Percentiles rank a stretch among this genome's conserved stretches.
phyloP scores from a whole-genome alignment of 1,140 invertebrate species.

The Drosophila parvula region DNA sequence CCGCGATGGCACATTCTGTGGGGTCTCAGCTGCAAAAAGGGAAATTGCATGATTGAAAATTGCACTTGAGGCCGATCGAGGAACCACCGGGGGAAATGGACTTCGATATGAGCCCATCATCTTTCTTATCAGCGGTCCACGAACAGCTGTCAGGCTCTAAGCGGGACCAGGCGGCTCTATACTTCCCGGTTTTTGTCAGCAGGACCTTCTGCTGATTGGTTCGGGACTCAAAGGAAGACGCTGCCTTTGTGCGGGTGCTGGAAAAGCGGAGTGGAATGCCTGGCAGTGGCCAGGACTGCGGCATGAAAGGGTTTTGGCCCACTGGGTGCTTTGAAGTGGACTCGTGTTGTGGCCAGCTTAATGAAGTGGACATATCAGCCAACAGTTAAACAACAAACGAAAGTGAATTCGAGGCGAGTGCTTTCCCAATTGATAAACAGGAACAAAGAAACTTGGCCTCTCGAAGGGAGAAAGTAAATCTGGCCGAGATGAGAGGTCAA shows the following conservation, averaged over 20 bases:
- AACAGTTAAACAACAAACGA: constrained; percentile 26
- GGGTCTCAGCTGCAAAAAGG: constrained; percentile 63
- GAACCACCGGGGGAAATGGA: not conserved
- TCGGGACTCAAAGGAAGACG: constrained; percentile 10
- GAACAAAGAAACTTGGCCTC: constrained; percentile 15
- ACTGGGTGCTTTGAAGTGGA: constrained; percentile 59
- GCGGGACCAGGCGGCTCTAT: constrained; percentile 1
- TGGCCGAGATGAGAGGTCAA: constrained; percentile 36
- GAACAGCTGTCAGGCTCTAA: constrained; percentile 11
- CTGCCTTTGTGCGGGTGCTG: constrained; percentile 36
- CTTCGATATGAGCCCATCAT: constrained; percentile 8
- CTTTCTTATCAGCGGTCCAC: constrained; percentile 16
- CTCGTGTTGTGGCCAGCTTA: constrained; percentile 60
- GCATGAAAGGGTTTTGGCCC: constrained; percentile 26
- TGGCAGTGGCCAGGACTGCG: constrained; percentile 12
- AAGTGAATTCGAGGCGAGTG: constrained; percentile 16
- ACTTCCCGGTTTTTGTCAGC: constrained; percentile 12
- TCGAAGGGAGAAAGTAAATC: constrained; percentile 11
- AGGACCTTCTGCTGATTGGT: constrained; percentile 14
- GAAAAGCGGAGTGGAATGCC: constrained; percentile 19
- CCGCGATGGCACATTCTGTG: constrained; percentile 4
- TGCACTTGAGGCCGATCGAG: constrained; percentile 62
- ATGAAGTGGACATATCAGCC: constrained; percentile 74
- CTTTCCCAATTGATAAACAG: constrained; percentile 48
- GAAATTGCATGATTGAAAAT: constrained; percentile 82